These are phyloP conservation scores for Hydrotaea diabolus DNA, from an alignment of 2,888 invertebrate genomes.

Conservation along the genomic window DNA sequence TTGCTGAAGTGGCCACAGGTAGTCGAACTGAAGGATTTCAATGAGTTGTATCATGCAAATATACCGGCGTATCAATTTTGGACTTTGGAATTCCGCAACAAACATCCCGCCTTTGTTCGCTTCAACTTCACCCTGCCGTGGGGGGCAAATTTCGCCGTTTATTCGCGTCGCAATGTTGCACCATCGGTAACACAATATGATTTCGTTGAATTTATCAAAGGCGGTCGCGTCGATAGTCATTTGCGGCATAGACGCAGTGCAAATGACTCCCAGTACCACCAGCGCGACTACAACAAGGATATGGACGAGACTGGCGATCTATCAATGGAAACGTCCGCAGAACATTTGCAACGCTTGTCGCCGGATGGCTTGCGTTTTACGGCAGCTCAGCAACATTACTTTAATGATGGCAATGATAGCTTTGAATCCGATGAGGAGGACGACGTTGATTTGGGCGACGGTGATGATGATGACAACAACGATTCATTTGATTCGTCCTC, in stretches of 20 bases:
- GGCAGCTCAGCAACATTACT: conserved; percentile 54
- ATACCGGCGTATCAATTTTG: conserved; percentile 96
- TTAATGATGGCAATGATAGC: conserved; percentile 47
- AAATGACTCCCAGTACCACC: conserved; percentile 48
- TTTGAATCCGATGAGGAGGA: conserved; percentile 44
- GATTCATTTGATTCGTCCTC: conserved; percentile 67
- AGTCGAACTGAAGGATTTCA: conserved; percentile 91
- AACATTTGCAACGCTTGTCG: conserved; percentile 70
- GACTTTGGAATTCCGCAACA: conserved; percentile 95
- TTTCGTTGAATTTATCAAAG: conserved; percentile 96
- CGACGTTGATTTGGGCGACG: conserved; percentile 76
- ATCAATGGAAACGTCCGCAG: conserved; percentile 54
- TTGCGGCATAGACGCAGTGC: conserved; percentile 82
- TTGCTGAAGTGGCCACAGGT: conserved; percentile 88
- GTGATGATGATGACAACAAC: conserved; percentile 71
- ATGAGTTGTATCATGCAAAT: conserved; percentile 90
- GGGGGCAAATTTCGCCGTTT: conserved; percentile 97
- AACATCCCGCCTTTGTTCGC: conserved; percentile 93
- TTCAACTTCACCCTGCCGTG: conserved; percentile 95
- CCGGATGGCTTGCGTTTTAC: conserved; percentile 70
- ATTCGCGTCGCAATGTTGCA: conserved; percentile 95
- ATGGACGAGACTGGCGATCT: conserved; percentile 59
- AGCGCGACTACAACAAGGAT: conserved; percentile 47
- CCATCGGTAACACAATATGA: conserved; percentile 98
- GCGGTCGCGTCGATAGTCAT: conserved; percentile 90